Evolutionary conservation across 2,888 invertebrate genomes (phyloP).

Genomic region (Eilema depressum): DNA sequence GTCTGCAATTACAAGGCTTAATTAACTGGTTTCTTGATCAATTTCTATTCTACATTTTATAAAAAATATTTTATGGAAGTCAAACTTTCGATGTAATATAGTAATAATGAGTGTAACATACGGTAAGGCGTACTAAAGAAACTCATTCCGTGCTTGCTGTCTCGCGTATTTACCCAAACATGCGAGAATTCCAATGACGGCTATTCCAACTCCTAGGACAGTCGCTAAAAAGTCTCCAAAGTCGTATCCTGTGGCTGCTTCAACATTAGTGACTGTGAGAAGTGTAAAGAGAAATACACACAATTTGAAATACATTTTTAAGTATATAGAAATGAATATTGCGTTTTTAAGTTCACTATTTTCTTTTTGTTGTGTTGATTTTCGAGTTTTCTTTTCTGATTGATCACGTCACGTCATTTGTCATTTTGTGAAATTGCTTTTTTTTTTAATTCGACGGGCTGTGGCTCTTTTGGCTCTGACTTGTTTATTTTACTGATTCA

Average conservation of each 20-base stretch:
- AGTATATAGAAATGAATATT: not conserved
- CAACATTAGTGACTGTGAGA: constrained; percentile 74
- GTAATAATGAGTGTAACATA: not conserved
- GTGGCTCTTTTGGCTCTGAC: too few species aligned
- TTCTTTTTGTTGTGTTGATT: constrained; percentile 30
- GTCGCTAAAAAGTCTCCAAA: constrained; percentile 90
- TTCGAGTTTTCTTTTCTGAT: constrained; percentile 1
- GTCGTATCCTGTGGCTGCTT: constrained; percentile 87
- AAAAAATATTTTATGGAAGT: not conserved
- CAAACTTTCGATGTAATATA: not conserved
- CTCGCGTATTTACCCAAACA: constrained; percentile 91
- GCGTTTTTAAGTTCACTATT: not conserved
- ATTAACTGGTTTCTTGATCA: not conserved
- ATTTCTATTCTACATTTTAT: not conserved
- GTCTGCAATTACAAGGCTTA: not conserved
- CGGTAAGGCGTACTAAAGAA: constrained; percentile 67
- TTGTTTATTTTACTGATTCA: too few species aligned
- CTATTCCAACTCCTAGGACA: constrained; percentile 87
- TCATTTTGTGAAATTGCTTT: not conserved
- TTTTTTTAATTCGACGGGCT: not conserved
- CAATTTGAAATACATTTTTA: constrained; percentile 74
- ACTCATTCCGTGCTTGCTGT: constrained; percentile 85
- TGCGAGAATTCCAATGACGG: constrained; percentile 88
- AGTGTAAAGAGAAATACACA: constrained; percentile 71
- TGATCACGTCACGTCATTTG: constrained; percentile 6